A percentile compares a stretch with the other conserved stretches of the same genome.
phyloP scores from a whole-genome alignment of 2,888 invertebrate genomes.

The Pseudoips prasinana region DNA sequence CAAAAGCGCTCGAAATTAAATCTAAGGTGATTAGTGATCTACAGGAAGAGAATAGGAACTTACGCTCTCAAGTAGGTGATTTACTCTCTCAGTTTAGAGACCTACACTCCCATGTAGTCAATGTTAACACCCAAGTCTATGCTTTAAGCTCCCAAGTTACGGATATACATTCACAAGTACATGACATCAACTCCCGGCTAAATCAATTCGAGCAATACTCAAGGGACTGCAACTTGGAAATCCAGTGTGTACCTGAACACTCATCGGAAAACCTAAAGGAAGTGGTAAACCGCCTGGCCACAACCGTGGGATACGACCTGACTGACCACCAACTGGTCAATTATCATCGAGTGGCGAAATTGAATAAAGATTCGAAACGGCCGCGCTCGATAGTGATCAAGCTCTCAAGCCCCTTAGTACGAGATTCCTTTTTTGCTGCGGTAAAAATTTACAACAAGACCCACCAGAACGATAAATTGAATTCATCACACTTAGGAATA shows the following conservation, averaged over 20 bases:
- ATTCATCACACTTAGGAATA: neutral
- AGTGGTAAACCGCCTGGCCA: neutral
- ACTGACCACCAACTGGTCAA: neutral
- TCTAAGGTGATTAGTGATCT: too few species aligned
- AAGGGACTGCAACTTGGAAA: neutral
- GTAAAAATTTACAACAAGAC: neutral
- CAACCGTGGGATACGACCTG: neutral
- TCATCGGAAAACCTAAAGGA: neutral
- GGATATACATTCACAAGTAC: too few species aligned
- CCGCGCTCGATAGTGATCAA: neutral
- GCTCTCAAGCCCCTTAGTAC: neutral
- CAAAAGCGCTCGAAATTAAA: too few species aligned
- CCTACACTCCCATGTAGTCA: too few species aligned
- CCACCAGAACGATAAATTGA: neutral
- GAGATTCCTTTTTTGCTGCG: neutral
- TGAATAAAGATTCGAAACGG: neutral
- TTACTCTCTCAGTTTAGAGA: too few species aligned
- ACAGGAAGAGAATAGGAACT: too few species aligned
- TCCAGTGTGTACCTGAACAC: neutral
- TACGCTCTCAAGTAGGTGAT: too few species aligned
- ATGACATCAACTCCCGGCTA: constrained; percentile 1
- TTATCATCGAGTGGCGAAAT: neutral
- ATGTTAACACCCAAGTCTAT: too few species aligned
- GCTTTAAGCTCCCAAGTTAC: too few species aligned
- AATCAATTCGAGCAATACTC: neutral